These are phyloP conservation scores for Zonotrichia albicollis DNA, from an alignment of 2,797 vertebrate species.

Conservation along the genomic window DNA sequence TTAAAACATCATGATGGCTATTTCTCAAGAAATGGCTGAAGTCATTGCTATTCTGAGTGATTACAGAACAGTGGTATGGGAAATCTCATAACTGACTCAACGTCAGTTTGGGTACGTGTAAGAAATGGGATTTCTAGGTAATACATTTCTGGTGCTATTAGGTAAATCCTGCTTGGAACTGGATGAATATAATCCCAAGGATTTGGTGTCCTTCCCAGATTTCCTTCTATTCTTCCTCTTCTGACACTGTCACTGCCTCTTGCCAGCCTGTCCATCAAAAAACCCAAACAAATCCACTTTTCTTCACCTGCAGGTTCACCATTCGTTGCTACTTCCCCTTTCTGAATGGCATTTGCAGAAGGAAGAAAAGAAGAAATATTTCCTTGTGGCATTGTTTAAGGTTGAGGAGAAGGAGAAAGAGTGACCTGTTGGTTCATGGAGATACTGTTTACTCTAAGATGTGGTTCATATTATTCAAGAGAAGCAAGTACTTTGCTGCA, in stretches of 20 bases:
- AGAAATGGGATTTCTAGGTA: conserved; percentile 33
- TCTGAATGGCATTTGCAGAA: not conserved
- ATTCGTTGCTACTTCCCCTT: not conserved
- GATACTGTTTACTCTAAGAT: not conserved
- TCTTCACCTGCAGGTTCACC: not conserved
- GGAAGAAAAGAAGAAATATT: not conserved
- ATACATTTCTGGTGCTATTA: not conserved
- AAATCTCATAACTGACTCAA: not conserved
- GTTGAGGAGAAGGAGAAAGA: not conserved
- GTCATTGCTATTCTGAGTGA: not conserved
- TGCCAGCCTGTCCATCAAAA: not conserved
- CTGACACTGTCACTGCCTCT: not conserved
- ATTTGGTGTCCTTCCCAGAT: not conserved
- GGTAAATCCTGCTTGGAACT: not conserved
- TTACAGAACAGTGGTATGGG: not conserved
- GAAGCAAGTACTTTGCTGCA: not conserved
- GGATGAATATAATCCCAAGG: not conserved
- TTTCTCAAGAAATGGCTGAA: conserved; percentile 14
- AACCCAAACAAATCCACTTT: not conserved
- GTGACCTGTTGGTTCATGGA: not conserved
- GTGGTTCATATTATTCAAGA: not conserved
- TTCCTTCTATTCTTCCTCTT: not conserved
- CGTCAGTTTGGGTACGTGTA: not conserved
- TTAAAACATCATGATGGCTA: not conserved
- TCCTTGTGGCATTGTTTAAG: not conserved